phyloP scores from a whole-genome alignment of 2,797 vertebrate species.

The Orientallactaga sibirica region DNA sequence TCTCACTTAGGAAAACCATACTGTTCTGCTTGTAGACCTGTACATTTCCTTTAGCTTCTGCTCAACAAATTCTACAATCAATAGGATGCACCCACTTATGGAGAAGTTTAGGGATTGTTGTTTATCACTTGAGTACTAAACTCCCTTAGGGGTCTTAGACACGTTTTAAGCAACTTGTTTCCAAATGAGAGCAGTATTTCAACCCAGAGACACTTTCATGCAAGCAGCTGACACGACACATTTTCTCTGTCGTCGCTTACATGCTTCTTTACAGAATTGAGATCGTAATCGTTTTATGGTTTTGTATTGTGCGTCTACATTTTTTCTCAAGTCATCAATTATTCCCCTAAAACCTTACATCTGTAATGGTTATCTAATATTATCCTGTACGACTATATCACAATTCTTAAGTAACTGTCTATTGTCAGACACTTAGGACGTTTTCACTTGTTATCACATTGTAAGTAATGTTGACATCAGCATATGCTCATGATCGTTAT shows the following conservation, averaged over 20 bases:
- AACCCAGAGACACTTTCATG: constrained; percentile 28
- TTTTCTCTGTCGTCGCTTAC: not conserved
- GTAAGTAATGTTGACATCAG: constrained; percentile 72
- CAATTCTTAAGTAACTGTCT: constrained; percentile 60
- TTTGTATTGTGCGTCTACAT: constrained; percentile 35
- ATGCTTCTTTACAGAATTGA: constrained; percentile 54
- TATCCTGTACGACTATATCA: not conserved
- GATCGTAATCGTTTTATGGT: constrained; percentile 13
- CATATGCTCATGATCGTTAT: constrained; percentile 64
- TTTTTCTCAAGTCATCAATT: constrained; percentile 64
- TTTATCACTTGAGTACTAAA: not conserved
- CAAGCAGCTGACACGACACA: not conserved
- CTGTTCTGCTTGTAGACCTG: not conserved
- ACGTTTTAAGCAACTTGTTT: constrained; percentile 20
- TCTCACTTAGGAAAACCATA: not conserved
- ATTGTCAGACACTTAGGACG: constrained; percentile 55
- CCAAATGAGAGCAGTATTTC: constrained; percentile 5
- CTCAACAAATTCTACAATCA: constrained; percentile 19
- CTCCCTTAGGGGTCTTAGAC: not conserved
- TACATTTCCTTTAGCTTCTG: not conserved
- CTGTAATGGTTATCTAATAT: constrained; percentile 33
- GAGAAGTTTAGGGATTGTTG: not conserved
- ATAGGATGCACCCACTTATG: not conserved
- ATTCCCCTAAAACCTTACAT: constrained; percentile 49
- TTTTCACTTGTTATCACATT: constrained; percentile 64